Evolutionary conservation across 2,888 invertebrate species (phyloP).

Genomic region (Diaprepes abbreviatus): DNA sequence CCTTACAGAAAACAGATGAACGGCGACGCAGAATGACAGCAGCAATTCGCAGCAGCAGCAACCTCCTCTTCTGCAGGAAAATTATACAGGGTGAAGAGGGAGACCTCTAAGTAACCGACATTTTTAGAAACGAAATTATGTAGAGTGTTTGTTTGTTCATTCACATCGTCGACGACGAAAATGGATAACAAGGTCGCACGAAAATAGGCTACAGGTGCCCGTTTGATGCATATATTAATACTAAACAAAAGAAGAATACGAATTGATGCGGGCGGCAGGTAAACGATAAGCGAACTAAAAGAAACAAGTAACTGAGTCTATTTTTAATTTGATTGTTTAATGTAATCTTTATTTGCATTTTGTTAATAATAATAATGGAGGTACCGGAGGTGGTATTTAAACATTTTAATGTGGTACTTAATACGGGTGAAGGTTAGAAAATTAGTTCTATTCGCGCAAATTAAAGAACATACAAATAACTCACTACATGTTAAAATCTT

Average conservation of each 20-base stretch:
- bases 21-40: conserved; percentile 28
- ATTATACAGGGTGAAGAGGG: conserved; percentile 15
- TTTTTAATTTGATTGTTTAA: conserved; percentile 34
- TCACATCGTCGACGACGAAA: conserved; percentile 10
- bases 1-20: conserved; percentile 22
- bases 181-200: conserved; percentile 21
- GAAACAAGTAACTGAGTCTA: conserved; percentile 24
- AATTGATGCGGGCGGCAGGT: conserved; percentile 26
- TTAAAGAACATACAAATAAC: no score
- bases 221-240: neutral
- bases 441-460: no score
- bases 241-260: conserved; percentile 9
- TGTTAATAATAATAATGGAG: conserved; percentile 15
- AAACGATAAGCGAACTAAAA: conserved; percentile 8
- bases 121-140: neutral
- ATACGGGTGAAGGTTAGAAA: neutral
- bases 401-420: neutral
- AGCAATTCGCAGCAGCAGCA: conserved; percentile 13
- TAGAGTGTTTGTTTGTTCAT: neutral
- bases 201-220: conserved; percentile 28
- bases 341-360: conserved; percentile 35
- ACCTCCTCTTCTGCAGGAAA: conserved; percentile 30
- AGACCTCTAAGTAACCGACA: neutral
- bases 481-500: no score
- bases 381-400: conserved; percentile 15